Conservation (phyloP, 2,797 vertebrate genomes). For the Chrysocyon brachyurus region DNA sequence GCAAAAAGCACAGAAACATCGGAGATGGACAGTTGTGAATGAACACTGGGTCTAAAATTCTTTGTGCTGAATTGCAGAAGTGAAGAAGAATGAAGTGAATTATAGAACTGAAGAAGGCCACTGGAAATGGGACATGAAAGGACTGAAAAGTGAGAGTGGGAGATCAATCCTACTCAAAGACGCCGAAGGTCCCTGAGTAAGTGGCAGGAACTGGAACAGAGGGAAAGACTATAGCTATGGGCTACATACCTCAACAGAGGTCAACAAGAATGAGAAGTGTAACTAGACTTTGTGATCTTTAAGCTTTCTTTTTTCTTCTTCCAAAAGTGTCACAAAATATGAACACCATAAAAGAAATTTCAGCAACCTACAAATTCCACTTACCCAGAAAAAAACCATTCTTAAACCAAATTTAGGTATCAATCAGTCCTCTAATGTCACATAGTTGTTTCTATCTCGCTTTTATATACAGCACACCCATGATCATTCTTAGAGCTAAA, state of each 20-base stretch:
- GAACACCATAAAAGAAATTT: background rate
- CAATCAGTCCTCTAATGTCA: background rate
- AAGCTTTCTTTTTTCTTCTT: background rate
- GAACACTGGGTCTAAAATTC: background rate
- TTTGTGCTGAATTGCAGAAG: background rate
- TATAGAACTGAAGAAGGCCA: background rate
- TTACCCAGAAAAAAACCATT: background rate
- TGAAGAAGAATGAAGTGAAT: background rate
- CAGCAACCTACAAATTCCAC: background rate
- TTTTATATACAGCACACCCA: background rate
- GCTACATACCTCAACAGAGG: background rate
- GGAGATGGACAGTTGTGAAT: background rate
- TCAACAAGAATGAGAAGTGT: background rate
- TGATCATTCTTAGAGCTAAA: background rate
- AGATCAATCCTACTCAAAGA: background rate
- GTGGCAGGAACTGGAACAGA: background rate
- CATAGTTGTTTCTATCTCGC: background rate
- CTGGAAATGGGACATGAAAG: background rate
- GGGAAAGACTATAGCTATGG: background rate
- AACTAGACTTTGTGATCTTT: background rate
- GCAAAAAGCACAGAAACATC: background rate
- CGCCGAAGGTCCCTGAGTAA: background rate
- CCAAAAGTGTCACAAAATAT: conserved; percentile 8
- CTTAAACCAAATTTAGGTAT: background rate
- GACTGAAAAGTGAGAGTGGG: background rate